These are phyloP conservation scores for Octodon degus DNA, from an alignment of 2,113 vertebrate genomes.

Conservation along the genomic window DNA sequence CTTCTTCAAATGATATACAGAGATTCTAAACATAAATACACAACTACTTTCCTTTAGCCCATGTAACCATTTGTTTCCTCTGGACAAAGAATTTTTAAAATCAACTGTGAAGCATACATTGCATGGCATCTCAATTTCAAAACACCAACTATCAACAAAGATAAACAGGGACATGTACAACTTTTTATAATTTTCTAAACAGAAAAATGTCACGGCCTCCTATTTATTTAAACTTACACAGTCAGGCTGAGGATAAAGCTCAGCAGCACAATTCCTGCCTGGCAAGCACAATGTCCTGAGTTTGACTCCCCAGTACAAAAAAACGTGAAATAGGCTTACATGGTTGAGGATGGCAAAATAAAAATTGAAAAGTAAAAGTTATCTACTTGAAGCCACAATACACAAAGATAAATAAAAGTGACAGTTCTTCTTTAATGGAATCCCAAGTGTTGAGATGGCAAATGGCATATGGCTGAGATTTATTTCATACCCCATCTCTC, in stretches of 20 bases:
- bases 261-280: no score
- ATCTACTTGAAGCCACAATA: not conserved
- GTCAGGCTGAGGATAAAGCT: not conserved
- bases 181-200: not conserved
- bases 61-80: not conserved
- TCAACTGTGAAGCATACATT: not conserved
- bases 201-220: not conserved
- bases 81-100: not conserved
- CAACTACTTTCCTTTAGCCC: slow-evolving; percentile 4
- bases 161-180: slow-evolving; percentile 45
- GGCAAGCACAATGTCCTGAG: no score
- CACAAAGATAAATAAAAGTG: not conserved
- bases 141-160: not conserved
- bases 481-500: not conserved
- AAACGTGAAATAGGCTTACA: not conserved
- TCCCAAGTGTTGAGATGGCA: not conserved
- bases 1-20: not conserved
- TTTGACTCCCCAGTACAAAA: no score
- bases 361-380: not conserved
- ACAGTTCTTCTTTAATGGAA: not conserved
- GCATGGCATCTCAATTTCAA: not conserved
- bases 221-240: not conserved
- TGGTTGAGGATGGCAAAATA: not conserved
- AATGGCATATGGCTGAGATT: not conserved
- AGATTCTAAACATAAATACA: not conserved